Evolutionary conservation across 2,797 vertebrate species (phyloP).

Genomic region (Allobates femoralis): DNA sequence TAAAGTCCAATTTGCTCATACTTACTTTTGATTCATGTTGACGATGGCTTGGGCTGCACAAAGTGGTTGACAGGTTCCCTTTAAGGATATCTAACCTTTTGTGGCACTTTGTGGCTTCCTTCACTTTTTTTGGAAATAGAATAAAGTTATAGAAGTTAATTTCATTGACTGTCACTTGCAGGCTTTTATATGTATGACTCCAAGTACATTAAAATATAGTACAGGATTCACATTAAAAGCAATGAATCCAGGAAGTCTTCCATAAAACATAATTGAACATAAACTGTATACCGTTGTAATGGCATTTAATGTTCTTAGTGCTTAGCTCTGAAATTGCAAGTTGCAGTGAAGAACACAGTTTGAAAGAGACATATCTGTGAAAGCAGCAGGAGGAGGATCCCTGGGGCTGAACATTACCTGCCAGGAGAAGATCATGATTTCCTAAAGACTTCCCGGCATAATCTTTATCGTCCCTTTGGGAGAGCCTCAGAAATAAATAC

Average conservation of each 20-base stretch:
- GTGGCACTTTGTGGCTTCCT: background rate
- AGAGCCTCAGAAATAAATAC: conserved; percentile 59
- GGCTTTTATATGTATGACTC: conserved; percentile 25
- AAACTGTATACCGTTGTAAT: conserved; percentile 61
- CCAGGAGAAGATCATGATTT: conserved; percentile 52
- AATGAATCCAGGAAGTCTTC: conserved; percentile 33
- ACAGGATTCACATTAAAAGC: conserved; percentile 37
- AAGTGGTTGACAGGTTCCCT: too few relatives aligned
- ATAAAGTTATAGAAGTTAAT: conserved; percentile 14
- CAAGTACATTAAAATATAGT: conserved; percentile 32
- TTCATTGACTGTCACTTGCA: conserved; percentile 11
- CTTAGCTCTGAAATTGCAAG: conserved; percentile 53
- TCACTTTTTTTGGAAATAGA: background rate
- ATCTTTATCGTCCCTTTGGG: conserved; percentile 54
- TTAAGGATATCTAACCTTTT: background rate
- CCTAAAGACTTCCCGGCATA: conserved; percentile 58
- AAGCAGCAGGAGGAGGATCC: conserved; percentile 42
- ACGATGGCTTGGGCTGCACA: too few relatives aligned
- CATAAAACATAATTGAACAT: conserved; percentile 64
- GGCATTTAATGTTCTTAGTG: conserved; percentile 37
- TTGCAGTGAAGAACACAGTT: conserved; percentile 38
- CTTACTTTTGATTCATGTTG: too few relatives aligned
- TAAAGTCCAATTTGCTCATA: too few relatives aligned
- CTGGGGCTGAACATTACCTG: conserved; percentile 54
- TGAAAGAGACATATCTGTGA: conserved; percentile 49